Evolutionary conservation across 2,797 vertebrate species (phyloP), one percentile per base, ranked within the genome.

Genomic region (Chelon auratus): DNA sequence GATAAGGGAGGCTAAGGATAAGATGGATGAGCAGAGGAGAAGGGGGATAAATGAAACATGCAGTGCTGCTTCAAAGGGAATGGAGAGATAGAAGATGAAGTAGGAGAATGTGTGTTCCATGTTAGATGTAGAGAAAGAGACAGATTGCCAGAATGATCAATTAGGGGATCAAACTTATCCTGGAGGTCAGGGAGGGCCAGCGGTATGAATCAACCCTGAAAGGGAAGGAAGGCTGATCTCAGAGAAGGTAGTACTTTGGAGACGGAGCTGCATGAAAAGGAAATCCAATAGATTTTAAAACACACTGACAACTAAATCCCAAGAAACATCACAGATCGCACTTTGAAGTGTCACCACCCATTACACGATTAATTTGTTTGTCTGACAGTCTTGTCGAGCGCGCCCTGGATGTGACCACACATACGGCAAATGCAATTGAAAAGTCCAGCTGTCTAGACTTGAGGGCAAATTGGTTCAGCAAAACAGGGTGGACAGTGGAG

Each of bases 41-140:
- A 63, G 45, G n/a, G 15, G 45, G 68, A 77, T 74, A 76, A 81
- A 79, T 82, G 77, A 84, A 82, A 69, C 63, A 84, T 85, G 73
- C 65, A 64, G 62, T 30, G 80, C 26, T 61, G 64, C 84, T 89
- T 91, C 89, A 90, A 92, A 91, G 83, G 76, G 71, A 85, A 84
- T 36, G 57, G 71, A 40, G 59, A 68, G 81, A 83, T 62, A 63
- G 59, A 61, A 63, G 71, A 79, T 79, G 75, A 84, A 75, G 69
- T 62, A 52, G 63, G 62, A 53, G 72, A 78, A 80, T 68, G 53
- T 67, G 61, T 47, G 65, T 52, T 75, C 39, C 39, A 61, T 53
- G 62, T 79, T 64, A 76, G 74, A 87, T 68, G 73, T 39, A 50
- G 22, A 66, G 59, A 72, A 63, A 57, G 18, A 81, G 85, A 86